phyloP scores from a whole-genome alignment of 2,888 invertebrate genomes.

The Orthosia incerta region DNA sequence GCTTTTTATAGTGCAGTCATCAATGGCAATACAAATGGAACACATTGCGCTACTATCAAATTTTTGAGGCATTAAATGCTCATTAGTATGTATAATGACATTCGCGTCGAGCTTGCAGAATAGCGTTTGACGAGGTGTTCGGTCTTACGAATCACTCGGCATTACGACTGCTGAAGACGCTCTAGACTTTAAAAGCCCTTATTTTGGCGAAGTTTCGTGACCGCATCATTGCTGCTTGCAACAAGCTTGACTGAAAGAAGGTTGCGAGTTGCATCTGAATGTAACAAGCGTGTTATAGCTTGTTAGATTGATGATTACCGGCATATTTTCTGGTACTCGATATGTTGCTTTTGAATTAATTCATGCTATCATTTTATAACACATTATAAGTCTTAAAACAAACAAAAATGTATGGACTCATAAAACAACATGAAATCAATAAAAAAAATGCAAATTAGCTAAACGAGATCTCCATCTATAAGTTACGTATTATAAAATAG shows the following conservation, averaged over 20 bases:
- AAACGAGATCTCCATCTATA: constrained; percentile 63
- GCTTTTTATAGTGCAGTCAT: not conserved
- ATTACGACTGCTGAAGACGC: not conserved
- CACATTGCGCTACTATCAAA: not conserved
- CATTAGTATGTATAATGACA: not conserved
- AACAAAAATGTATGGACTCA: not conserved
- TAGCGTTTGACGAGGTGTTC: not conserved
- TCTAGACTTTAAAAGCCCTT: not conserved
- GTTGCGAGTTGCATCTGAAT: not conserved
- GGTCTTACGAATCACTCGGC: not conserved
- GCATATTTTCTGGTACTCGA: not conserved
- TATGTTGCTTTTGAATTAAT: not conserved
- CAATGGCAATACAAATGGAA: not conserved
- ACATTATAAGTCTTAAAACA: not conserved
- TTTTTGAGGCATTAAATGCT: not conserved
- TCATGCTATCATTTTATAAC: not conserved
- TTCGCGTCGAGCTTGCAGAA: not conserved
- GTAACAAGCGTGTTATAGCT: not conserved
- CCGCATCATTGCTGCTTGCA: not conserved
- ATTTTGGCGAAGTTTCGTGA: not conserved
- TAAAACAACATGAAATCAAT: constrained; percentile 10
- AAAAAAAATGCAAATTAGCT: constrained; percentile 37
- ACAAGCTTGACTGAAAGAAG: not conserved
- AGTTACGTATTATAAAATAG: constrained; percentile 40
- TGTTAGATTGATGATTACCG: not conserved